Percentiles rank a stretch among this genome's conserved stretches.
Evolutionary conservation across 2,113 vertebrate genomes (phyloP).

Genomic region (Vidua chalybeata): DNA sequence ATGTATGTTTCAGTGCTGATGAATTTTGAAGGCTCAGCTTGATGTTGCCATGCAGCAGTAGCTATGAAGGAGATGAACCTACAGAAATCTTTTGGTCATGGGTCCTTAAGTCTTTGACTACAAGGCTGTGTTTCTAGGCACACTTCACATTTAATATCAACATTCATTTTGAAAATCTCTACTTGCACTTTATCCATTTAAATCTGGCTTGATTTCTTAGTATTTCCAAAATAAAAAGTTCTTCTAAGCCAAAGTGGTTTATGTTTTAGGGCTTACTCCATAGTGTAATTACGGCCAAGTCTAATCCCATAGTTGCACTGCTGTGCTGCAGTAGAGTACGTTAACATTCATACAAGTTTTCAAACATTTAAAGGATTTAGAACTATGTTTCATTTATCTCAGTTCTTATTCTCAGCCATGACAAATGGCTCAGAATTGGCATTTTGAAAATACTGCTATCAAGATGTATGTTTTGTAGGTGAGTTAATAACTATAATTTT

Average conservation of each 20-base stretch:
- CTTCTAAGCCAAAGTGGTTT: not conserved
- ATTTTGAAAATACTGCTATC: not conserved
- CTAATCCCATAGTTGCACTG: not conserved
- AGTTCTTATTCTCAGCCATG: not conserved
- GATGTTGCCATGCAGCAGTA: not conserved
- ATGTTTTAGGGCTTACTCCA: not conserved
- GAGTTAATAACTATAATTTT: not conserved
- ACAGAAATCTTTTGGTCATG: not conserved
- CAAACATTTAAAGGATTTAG: not conserved
- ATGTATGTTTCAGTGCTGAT: not conserved
- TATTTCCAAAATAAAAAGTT: not conserved
- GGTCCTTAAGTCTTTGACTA: not conserved
- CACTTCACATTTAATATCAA: not conserved
- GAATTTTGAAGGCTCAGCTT: not conserved
- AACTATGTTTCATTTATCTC: not conserved
- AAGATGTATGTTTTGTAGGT: not conserved
- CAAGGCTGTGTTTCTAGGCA: not conserved
- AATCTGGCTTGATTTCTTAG: not conserved
- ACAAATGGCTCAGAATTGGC: not conserved
- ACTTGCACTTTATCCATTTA: not conserved
- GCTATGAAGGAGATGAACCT: not conserved
- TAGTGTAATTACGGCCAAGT: not conserved
- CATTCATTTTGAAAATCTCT: not conserved
- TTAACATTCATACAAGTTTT: not conserved
- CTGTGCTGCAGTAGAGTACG: not conserved